These are phyloP conservation scores for Dinomys branickii DNA, from an alignment of 2,113 vertebrate species.

Conservation along the genomic window DNA sequence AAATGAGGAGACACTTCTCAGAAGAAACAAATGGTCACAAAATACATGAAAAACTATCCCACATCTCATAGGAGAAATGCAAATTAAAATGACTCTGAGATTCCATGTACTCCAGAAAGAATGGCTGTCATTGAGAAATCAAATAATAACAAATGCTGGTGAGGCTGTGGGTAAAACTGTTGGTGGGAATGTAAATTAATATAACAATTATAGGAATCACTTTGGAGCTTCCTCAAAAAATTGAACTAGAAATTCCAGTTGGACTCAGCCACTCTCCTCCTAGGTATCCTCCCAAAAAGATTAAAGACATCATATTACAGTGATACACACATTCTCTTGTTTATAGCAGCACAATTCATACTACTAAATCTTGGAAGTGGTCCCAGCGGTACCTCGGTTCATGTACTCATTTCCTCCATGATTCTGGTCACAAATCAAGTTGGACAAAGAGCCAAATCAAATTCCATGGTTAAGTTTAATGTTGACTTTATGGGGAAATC, in stretches of 20 bases:
- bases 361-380: too few species aligned
- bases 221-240: not conserved
- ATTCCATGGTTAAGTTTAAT: too few species aligned
- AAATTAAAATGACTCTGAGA: not conserved
- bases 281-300: not conserved
- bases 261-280: not conserved
- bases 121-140: not conserved
- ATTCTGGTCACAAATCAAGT: too few species aligned
- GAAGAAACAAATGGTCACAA: not conserved
- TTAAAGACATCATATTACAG: too few species aligned
- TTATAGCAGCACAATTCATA: too few species aligned
- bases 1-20: not conserved
- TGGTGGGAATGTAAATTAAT: not conserved
- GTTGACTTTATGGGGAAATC: too few species aligned
- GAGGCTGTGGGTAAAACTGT: not conserved
- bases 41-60: not conserved
- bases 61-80: not conserved
- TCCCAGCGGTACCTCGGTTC: too few species aligned
- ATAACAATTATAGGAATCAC: not conserved
- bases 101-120: not conserved
- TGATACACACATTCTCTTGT: too few species aligned
- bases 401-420: too few species aligned
- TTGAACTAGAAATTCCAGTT: not conserved
- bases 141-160: not conserved
- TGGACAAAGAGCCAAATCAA: too few species aligned